Conservation (phyloP, 2,113 vertebrate species). For the Peromyscus maniculatus region DNA sequence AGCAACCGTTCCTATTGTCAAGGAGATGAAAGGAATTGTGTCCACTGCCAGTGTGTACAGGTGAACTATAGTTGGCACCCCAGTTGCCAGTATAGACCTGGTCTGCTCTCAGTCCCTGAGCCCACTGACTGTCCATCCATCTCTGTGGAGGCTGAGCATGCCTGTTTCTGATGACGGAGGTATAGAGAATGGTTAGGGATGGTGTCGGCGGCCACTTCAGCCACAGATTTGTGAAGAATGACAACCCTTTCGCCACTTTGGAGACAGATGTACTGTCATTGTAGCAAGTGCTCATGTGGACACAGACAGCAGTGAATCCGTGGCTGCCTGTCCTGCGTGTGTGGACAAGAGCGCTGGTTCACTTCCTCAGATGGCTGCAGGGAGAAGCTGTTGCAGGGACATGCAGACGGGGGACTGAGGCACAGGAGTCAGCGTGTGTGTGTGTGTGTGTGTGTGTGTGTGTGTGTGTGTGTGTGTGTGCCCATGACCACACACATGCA, state of each 20-base stretch:
- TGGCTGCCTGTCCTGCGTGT: fast-evolving
- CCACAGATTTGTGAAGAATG: background rate
- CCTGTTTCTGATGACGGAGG: background rate
- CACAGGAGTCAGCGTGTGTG: background rate
- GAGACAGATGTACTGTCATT: too few species aligned
- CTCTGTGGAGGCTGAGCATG: background rate
- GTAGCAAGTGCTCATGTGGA: fast-evolving
- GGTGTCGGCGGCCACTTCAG: background rate
- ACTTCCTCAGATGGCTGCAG: background rate
- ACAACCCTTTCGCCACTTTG: background rate
- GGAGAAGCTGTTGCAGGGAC: too few species aligned
- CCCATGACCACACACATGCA: background rate
- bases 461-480: background rate
- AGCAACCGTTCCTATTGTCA: background rate
- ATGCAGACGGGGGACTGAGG: background rate
- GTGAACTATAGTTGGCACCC: background rate
- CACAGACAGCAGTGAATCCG: background rate
- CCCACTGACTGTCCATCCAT: background rate
- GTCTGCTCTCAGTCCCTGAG: background rate
- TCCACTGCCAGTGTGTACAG: background rate
- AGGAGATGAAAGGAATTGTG: background rate
- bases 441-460: too few species aligned
- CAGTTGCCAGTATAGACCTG: background rate
- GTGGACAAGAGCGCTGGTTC: background rate
- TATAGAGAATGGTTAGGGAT: background rate